Conservation (phyloP, 2,797 vertebrate species). For the Tauraco hartlaubi region DNA sequence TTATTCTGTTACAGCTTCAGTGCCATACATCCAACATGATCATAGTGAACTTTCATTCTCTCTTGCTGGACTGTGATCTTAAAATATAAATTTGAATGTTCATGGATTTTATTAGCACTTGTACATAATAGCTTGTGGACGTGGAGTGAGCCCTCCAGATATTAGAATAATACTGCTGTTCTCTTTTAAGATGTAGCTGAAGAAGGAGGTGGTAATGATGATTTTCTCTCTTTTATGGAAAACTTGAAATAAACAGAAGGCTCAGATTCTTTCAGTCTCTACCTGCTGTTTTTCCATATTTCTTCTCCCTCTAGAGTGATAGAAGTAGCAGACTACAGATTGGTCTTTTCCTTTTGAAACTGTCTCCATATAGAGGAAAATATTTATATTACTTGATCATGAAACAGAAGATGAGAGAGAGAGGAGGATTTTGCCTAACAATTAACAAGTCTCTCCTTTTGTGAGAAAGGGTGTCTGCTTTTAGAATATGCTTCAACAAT, state of each 20-base stretch:
- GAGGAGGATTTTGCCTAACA: background rate
- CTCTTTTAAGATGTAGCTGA: background rate
- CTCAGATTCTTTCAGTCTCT: background rate
- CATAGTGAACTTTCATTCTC: background rate
- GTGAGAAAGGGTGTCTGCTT: background rate
- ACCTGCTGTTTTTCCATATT: background rate
- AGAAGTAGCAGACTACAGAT: background rate
- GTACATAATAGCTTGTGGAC: background rate
- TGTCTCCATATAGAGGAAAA: background rate
- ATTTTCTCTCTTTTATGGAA: background rate
- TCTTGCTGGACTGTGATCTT: background rate
- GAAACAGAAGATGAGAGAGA: background rate
- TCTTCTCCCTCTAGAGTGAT: background rate
- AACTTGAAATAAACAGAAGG: background rate
- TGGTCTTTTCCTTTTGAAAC: background rate
- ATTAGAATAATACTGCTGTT: background rate
- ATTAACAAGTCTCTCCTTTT: background rate
- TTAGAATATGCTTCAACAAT: background rate
- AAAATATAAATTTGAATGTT: background rate
- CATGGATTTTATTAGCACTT: background rate
- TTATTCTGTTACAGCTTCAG: background rate
- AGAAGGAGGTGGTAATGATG: background rate
- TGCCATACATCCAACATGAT: background rate
- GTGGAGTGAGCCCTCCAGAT: background rate
- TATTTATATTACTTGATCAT: background rate